Conservation (phyloP, 2,797 vertebrate genomes). For the Helostoma temminkii region DNA sequence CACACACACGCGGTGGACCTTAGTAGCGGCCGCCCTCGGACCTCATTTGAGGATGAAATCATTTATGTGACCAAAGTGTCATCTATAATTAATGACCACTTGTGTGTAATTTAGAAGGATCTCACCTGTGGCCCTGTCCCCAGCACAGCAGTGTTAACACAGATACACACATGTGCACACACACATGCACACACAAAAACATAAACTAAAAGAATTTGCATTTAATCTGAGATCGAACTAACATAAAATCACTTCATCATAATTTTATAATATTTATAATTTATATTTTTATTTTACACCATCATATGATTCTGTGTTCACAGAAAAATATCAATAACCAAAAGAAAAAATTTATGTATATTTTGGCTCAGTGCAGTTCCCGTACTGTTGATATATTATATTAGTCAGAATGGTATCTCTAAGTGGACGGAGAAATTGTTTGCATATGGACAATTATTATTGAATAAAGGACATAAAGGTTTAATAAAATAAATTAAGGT, state of each 20-base stretch:
- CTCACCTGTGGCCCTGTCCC: constrained; percentile 88
- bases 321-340: no score
- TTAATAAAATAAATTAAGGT: no score
- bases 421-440: no score
- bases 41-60: constrained; percentile 92
- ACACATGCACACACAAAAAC: constrained; percentile 23
- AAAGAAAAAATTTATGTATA: no score
- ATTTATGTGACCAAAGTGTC: constrained; percentile 88
- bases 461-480: no score
- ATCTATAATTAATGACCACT: constrained; percentile 92
- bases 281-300: no score
- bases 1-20: constrained; percentile 75
- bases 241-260: not conserved
- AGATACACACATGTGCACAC: constrained; percentile 55
- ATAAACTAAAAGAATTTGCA: constrained; percentile 11
- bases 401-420: no score
- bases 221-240: not conserved
- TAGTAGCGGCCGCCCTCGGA: constrained; percentile 77
- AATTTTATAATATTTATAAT: not conserved
- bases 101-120: constrained; percentile 90
- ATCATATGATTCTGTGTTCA: not conserved
- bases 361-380: no score
- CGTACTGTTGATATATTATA: no score
- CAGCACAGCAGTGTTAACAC: constrained; percentile 74
- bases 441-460: no score